A percentile compares a stretch with the other conserved stretches of the same genome.
Evolutionary conservation across 2,113 vertebrate species (phyloP).

Genomic region (Paralichthys olivaceus): DNA sequence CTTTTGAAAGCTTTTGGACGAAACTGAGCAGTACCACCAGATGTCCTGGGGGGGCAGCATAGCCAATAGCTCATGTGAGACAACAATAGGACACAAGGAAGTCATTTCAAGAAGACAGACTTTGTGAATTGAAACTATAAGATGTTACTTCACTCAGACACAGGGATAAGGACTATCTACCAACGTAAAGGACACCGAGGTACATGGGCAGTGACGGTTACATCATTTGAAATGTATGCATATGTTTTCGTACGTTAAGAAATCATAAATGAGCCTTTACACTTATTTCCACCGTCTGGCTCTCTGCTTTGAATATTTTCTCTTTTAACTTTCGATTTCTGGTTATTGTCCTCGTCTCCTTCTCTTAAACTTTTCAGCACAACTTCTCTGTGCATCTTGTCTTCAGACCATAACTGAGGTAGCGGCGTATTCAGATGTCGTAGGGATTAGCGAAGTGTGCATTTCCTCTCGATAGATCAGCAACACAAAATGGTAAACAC

Average conservation of each 20-base stretch:
- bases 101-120: too few species aligned
- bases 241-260: not conserved
- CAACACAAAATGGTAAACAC: conserved; percentile 61
- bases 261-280: not conserved
- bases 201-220: too few species aligned
- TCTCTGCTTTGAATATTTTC: conserved; percentile 1
- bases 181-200: too few species aligned
- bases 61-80: not conserved
- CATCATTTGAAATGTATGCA: too few species aligned
- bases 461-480: conserved; percentile 53
- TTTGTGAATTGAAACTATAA: not conserved
- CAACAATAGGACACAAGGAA: not conserved
- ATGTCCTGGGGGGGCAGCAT: not conserved
- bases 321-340: not conserved
- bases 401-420: conserved; percentile 2
- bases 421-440: conserved; percentile 29
- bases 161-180: too few species aligned
- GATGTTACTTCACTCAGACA: not conserved
- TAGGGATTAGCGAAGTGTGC: conserved; percentile 16
- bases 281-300: not conserved
- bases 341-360: not conserved
- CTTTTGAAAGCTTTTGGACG: too few species aligned
- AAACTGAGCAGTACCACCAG: not conserved
- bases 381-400: conserved; percentile 14
- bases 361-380: not conserved